Base-by-base conservation (phyloP, 1,140 invertebrate genomes). In the Nixonia krombeini region DNA sequence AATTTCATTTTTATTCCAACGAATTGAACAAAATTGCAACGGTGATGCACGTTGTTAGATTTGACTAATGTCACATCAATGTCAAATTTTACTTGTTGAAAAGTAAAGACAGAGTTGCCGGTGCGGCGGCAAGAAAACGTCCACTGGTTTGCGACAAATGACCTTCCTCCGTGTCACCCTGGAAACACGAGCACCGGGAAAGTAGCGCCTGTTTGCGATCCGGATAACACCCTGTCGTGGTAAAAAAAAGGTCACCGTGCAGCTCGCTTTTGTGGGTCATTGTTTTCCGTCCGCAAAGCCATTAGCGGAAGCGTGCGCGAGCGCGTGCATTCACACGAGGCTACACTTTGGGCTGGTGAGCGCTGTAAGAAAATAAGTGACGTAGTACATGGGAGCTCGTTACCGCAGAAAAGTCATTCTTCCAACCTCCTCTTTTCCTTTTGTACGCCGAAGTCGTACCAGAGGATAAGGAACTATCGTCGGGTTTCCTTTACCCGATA, bases 311-410 rank as follows among this genome's bases (percentile, higher is more conserved):
- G 65, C 57, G 58, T 40, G 65, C 65, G 65, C 50, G 70, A 61
- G 64, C 56, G 57, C 42, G 42, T 58, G 55, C 53, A 63, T 56
- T 63, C 67, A 53, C 67, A 70, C 67, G 59, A 59, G 52, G 59
- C 51, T 70, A 72, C 62, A 71, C 65, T 70, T 70, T 70, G 62
- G 67, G 76, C 63, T 68, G 69, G 74, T 70, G 70, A 72, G 58
- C 58, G 71, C 61, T 67, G 57, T 71, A 76, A 73, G 78, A 78
- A 76, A 80, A 78, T 78, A 76, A 78, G 68, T 71, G 78, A 76
- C 77, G 73, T 74, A 72, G 47, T 80, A 82, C 81, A 80, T 74
- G 80, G 74, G 73, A 80, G 76, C 81, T 83, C 80, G 81, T 83
- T 83, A 83, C 75, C 70, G 66, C 65, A 62, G 64, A 70, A 74